Evolutionary conservation across 35 echinoderm and acorn worm genomes (phyloP).

Genomic region (Strongylocentrotus purpuratus): DNA sequence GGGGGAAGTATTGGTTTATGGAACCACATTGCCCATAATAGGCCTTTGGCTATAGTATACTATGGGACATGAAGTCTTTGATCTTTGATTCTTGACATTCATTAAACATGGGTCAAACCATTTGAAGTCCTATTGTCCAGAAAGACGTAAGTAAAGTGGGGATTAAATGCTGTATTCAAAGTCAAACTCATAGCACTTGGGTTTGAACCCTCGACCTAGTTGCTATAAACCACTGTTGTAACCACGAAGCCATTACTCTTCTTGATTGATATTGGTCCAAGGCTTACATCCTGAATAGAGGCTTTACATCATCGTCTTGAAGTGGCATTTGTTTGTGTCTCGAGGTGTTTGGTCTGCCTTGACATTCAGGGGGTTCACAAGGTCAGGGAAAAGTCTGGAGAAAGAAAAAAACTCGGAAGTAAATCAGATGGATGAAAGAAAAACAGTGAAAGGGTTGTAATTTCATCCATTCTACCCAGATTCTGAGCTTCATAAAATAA

Average conservation of each 20-base stretch:
- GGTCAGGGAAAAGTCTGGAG: neutral
- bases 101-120: too few relatives aligned
- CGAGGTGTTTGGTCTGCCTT: neutral
- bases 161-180: too few relatives aligned
- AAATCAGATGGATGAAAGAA: neutral
- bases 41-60: too few relatives aligned
- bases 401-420: neutral
- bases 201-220: neutral
- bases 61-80: too few relatives aligned
- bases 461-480: neutral
- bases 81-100: too few relatives aligned
- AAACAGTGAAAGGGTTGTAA: neutral
- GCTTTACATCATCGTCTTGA: constrained; percentile 3
- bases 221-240: neutral
- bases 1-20: too few relatives aligned
- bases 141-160: too few relatives aligned
- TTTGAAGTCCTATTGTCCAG: too few relatives aligned
- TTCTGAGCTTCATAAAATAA: neutral
- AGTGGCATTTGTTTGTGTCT: neutral
- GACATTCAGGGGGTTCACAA: neutral
- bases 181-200: too few relatives aligned
- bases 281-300: neutral
- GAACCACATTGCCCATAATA: too few relatives aligned
- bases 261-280: neutral
- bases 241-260: neutral